Evolutionary conservation across 2,797 vertebrate species (phyloP), one percentile per base, ranked within the genome.

Genomic region (Epinephelus coioides): DNA sequence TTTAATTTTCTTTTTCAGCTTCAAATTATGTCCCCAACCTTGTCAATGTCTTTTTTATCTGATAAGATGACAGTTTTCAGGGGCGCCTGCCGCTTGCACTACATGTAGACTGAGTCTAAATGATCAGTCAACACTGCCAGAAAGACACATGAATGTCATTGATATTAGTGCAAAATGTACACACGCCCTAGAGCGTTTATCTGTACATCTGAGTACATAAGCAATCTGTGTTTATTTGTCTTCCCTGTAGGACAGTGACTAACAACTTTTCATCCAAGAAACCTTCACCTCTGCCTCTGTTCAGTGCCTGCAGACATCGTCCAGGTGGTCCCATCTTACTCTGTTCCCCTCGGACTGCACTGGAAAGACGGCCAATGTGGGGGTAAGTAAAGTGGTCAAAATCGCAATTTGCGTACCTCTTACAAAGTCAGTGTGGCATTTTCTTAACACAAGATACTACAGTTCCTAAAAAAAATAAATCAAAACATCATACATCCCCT

Each of bases 291-390:
- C 78, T 90, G 15, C 90, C 93, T 6, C 69, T 95, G 54, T 95
- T 95, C 85, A 94, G 88, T 12, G 94, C 94, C 0, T n/a, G 91
- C 91, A 47, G 95, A 96, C 70, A 94, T 96, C 56, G 3, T 95
- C 44, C 95, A 95, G 82, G 95, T 95, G 72, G 86, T 93, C 66
- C 86, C 94, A 0, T 90, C 91, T 0, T 79, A 84, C 47, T 78
- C 92, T 0, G 76, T 78, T 44, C 89, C 87, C 19, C 43, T 51
- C 0, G 89, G 86, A 21, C 63, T 83, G 18, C 79, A 86, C 2
- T 91, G 86, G 88, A 92, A 57, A 77, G 88, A 93, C 0, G 54
- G 85, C 27, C 77, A 73, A 21, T 49, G 14, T 69, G 85, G 72
- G 2, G 84, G 92, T 94, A 30, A 85, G 88, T 78, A 27, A 60